Evolutionary conservation across 2,888 invertebrate species (phyloP).

Genomic region (Zygothrica quintamaculata): DNA sequence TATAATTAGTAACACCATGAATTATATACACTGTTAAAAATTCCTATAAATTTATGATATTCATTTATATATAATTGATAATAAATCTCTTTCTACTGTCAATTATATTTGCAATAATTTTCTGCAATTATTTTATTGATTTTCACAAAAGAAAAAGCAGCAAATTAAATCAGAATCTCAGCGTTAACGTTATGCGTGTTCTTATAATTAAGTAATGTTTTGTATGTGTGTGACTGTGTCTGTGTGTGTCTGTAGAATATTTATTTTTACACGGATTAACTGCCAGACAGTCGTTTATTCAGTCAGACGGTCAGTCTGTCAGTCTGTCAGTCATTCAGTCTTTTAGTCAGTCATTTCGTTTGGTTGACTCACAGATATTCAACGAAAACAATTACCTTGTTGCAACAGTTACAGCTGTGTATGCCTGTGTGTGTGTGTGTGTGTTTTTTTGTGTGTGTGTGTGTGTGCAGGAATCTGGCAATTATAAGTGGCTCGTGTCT

Average conservation of each 20-base stretch:
- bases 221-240: slow-evolving; percentile 23
- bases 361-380: slow-evolving; percentile 1
- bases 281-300: slow-evolving; percentile 25
- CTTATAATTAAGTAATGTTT: slow-evolving; percentile 58
- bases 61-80: too few species aligned
- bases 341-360: neutral
- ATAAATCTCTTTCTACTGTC: too few species aligned
- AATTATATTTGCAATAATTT: neutral
- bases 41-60: too few species aligned
- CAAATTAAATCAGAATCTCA: slow-evolving; percentile 15
- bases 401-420: slow-evolving; percentile 46
- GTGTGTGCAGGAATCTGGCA: slow-evolving; percentile 41
- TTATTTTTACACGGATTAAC: slow-evolving; percentile 56
- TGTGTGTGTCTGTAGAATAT: slow-evolving; percentile 64
- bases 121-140: slow-evolving; percentile 2
- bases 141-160: neutral
- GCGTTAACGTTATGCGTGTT: slow-evolving; percentile 44
- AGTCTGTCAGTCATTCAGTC: neutral
- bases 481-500: slow-evolving; percentile 79
- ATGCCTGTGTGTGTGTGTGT: slow-evolving; percentile 4
- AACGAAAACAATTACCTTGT: slow-evolving; percentile 61
- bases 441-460: slow-evolving; percentile 2
- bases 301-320: slow-evolving; percentile 7
- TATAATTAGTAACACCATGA: too few species aligned
- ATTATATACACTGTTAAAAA: too few species aligned